phyloP scores from a whole-genome alignment of 2,888 invertebrate genomes.

The Thyatira batis region DNA sequence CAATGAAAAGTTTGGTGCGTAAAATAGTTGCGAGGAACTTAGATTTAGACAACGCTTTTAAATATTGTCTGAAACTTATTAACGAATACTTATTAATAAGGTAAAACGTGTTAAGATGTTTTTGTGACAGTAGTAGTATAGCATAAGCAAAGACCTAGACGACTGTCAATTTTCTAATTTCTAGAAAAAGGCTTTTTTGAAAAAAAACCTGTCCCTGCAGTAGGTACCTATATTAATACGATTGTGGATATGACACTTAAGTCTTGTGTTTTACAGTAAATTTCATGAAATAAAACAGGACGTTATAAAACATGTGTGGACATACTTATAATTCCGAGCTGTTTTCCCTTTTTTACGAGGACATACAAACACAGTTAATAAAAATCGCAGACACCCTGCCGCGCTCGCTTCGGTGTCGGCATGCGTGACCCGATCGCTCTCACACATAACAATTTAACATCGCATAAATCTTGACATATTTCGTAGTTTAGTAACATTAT shows the following conservation, averaged over 20 bases:
- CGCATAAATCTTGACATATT: conserved; percentile 54
- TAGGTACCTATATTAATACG: not conserved
- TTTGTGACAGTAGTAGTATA: no score
- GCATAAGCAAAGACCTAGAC: no score
- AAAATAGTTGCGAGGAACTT: conserved; percentile 69
- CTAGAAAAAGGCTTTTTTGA: no score
- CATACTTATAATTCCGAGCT: conserved; percentile 13
- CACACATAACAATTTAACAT: conserved; percentile 51
- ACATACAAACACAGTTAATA: conserved; percentile 47
- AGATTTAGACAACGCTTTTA: conserved; percentile 68
- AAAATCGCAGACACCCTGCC: conserved; percentile 36
- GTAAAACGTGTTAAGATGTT: no score
- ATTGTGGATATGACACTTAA: not conserved
- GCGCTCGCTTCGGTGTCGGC: conserved; percentile 20
- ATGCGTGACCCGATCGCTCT: conserved; percentile 43
- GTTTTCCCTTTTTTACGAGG: conserved; percentile 29
- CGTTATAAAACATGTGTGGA: not conserved
- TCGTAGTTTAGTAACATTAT: conserved; percentile 51
- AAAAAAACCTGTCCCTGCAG: no score
- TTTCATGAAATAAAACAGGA: not conserved
- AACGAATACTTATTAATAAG: not conserved
- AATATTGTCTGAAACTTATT: conserved; percentile 17
- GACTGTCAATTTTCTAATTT: no score
- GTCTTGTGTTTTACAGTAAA: not conserved
- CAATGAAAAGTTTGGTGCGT: conserved; percentile 77